Evolutionary conservation across 2,113 vertebrate species (phyloP).

Genomic region (Psilopsiagon aurifrons): DNA sequence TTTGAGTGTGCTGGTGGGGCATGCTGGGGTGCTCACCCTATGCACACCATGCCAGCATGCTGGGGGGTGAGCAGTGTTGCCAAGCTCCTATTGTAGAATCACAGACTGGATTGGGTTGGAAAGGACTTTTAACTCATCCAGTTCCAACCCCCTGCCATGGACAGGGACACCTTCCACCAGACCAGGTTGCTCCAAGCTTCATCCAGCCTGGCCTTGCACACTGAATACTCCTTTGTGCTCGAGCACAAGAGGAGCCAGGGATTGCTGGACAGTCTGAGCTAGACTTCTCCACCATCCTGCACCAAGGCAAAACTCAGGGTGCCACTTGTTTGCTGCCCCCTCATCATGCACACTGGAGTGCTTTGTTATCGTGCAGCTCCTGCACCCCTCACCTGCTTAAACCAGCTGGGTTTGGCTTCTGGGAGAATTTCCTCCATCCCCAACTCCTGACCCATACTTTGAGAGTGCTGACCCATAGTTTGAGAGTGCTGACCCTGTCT

Average conservation of each 20-base stretch:
- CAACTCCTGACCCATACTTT: not conserved
- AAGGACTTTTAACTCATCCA: not conserved
- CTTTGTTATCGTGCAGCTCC: not conserved
- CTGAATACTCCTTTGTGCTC: not conserved
- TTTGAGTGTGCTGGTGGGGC: not conserved
- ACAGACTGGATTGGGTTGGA: not conserved
- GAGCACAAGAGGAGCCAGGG: not conserved
- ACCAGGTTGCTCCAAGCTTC: not conserved
- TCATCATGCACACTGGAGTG: not conserved
- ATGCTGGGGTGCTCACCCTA: accelerated
- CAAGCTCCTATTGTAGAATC: not conserved
- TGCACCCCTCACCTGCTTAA: not conserved
- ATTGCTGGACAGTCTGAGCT: not conserved
- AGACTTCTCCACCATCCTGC: not conserved
- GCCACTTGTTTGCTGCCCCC: not conserved
- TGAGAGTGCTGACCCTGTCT: not conserved
- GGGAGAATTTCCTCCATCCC: not conserved
- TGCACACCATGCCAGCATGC: accelerated
- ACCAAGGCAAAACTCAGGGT: not conserved
- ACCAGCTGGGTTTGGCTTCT: not conserved
- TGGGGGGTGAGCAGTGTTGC: not conserved
- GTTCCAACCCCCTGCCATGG: not conserved
- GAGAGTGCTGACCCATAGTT: not conserved
- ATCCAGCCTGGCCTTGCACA: not conserved
- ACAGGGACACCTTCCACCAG: not conserved